Evolutionary conservation across 2,113 vertebrate species (phyloP).

Genomic region (Brachypteracias leptosomus): DNA sequence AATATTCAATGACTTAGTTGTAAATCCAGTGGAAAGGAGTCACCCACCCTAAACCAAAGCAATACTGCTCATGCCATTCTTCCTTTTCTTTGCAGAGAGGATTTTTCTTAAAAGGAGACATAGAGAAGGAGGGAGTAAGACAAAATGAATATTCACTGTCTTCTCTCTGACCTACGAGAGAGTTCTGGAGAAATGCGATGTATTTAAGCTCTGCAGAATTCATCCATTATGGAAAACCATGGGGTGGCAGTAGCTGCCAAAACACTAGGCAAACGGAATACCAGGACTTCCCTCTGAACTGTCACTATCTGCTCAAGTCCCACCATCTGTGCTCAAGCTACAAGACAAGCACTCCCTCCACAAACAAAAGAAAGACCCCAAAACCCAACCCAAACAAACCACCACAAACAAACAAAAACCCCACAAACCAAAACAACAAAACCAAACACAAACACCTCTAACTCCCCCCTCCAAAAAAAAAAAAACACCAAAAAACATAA

Average conservation of each 20-base stretch:
- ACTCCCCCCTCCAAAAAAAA: rapidly evolving
- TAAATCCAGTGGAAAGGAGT: background rate
- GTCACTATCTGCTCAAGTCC: background rate
- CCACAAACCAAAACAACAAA: background rate
- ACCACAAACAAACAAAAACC: background rate
- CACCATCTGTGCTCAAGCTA: background rate
- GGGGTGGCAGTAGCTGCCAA: slow-evolving; percentile 47
- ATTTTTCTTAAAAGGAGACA: background rate
- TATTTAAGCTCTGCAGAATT: background rate
- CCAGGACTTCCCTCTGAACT: background rate
- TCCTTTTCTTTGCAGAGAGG: background rate
- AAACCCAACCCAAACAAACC: background rate
- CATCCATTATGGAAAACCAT: slow-evolving; percentile 11
- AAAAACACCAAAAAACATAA: background rate
- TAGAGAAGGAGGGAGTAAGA: background rate
- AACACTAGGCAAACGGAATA: background rate
- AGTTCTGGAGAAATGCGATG: background rate
- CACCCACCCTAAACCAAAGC: background rate
- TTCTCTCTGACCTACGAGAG: background rate
- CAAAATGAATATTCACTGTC: background rate
- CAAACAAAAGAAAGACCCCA: background rate
- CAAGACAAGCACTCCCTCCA: background rate
- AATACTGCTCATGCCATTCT: background rate
- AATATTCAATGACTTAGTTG: background rate
- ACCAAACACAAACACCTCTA: background rate